Conservation (phyloP, 2,797 vertebrate species). For the Pseudochaenichthys georgianus region DNA sequence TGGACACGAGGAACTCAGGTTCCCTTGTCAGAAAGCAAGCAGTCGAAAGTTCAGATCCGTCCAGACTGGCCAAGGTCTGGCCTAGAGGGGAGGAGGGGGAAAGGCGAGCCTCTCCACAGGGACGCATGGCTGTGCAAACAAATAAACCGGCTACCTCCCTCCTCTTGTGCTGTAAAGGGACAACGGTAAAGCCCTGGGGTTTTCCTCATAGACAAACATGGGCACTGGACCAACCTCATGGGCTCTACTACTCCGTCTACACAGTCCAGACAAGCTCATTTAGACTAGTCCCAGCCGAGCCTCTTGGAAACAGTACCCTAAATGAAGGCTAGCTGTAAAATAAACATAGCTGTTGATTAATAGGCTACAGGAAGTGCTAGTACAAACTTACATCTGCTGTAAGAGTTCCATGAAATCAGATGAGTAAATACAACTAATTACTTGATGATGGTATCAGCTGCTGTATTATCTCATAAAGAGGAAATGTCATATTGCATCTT, state of each 20-base stretch:
- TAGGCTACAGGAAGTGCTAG: slow-evolving; percentile 16
- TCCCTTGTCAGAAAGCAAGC: slow-evolving; percentile 60
- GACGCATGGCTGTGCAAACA: slow-evolving; percentile 70
- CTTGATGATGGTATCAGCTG: neutral
- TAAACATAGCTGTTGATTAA: slow-evolving; percentile 66
- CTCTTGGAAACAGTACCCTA: slow-evolving; percentile 52
- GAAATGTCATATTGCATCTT: neutral
- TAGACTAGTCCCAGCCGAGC: slow-evolving; percentile 55
- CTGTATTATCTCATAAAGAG: neutral
- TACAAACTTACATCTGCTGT: slow-evolving; percentile 2
- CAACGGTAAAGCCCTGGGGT: slow-evolving; percentile 54
- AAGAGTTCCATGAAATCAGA: slow-evolving; percentile 21
- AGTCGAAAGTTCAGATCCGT: slow-evolving; percentile 69
- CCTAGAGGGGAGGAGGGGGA: neutral
- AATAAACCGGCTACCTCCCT: slow-evolving; percentile 61
- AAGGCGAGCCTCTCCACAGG: slow-evolving; percentile 42
- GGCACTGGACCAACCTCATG: slow-evolving; percentile 59
- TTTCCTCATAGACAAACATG: slow-evolving; percentile 71
- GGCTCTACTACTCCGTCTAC: slow-evolving; percentile 47
- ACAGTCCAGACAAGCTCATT: slow-evolving; percentile 64
- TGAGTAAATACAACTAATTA: neutral
- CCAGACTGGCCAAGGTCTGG: slow-evolving; percentile 57
- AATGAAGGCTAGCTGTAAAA: slow-evolving; percentile 56
- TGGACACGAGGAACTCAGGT: slow-evolving; percentile 40
- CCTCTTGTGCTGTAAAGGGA: slow-evolving; percentile 38